phyloP scores from a whole-genome alignment of 2,797 vertebrate species.

The Ptychobarbus kaznakovi region DNA sequence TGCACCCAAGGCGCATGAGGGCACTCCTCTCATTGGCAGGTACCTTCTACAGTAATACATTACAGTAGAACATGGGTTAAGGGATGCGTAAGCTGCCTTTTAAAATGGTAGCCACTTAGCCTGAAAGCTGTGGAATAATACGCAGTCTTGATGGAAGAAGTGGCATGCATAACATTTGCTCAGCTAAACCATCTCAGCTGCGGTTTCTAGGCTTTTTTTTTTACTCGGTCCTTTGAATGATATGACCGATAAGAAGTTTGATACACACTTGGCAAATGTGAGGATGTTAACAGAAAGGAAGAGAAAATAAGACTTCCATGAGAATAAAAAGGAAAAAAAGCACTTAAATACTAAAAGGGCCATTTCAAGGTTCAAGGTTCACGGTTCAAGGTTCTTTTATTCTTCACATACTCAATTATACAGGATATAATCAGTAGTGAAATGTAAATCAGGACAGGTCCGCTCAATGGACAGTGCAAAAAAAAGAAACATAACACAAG shows the following conservation, averaged over 20 bases:
- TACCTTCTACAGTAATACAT: slow-evolving; percentile 56
- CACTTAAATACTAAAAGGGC: neutral
- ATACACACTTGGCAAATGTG: slow-evolving; percentile 39
- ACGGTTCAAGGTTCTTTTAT: too few species aligned
- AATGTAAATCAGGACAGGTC: too few species aligned
- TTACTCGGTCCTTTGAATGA: slow-evolving; percentile 53
- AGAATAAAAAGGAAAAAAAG: neutral
- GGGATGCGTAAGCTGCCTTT: slow-evolving; percentile 55
- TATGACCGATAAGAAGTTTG: slow-evolving; percentile 48
- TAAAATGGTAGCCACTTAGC: slow-evolving; percentile 61
- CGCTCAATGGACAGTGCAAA: too few species aligned
- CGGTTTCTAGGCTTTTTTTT: slow-evolving; percentile 41
- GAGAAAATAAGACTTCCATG: neutral
- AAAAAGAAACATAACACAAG: too few species aligned
- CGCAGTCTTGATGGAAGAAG: slow-evolving; percentile 59
- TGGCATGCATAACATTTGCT: slow-evolving; percentile 59
- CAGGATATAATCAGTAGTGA: too few species aligned
- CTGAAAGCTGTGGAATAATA: slow-evolving; percentile 57
- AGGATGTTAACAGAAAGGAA: slow-evolving; percentile 65
- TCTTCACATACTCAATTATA: too few species aligned
- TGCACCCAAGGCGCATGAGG: slow-evolving; percentile 43
- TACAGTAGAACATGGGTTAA: slow-evolving; percentile 51
- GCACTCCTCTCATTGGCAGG: slow-evolving; percentile 53
- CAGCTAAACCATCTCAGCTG: slow-evolving; percentile 52
- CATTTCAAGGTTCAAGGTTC: too few species aligned